Percentiles rank a stretch among this genome's conserved stretches.
Evolutionary conservation across 2,113 vertebrate species (phyloP).

Genomic region (Sterrhoptilus dennistouni): DNA sequence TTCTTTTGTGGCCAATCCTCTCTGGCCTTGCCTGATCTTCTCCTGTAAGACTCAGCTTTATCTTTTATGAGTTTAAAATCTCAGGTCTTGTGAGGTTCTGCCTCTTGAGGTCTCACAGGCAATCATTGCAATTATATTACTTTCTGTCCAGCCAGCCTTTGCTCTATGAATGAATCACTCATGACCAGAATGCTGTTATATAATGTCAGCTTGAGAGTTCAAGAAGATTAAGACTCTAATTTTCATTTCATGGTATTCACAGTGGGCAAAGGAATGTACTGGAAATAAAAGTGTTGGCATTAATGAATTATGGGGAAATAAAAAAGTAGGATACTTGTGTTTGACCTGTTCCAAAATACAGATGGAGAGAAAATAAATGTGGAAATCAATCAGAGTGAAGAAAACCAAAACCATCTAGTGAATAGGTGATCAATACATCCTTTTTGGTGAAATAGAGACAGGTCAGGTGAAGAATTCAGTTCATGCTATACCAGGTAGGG

Average conservation of each 20-base stretch:
- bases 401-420: neutral
- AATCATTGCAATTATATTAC: slow-evolving; percentile 20
- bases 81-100: neutral
- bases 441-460: neutral
- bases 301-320: neutral
- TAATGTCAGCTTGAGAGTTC: neutral
- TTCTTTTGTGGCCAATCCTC: neutral
- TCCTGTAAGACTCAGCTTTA: neutral
- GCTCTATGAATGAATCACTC: neutral
- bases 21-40: neutral
- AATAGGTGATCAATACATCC: neutral
- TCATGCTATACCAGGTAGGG: accelerated
- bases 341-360: neutral
- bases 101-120: slow-evolving; percentile 13
- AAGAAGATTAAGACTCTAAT: neutral
- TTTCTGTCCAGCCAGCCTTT: slow-evolving; percentile 46
- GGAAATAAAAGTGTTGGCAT: neutral
- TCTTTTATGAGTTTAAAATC: neutral
- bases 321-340: neutral
- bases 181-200: neutral
- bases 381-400: neutral
- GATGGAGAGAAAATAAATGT: neutral
- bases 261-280: neutral
- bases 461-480: neutral
- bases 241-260: neutral